phyloP scores from a whole-genome alignment of 53 echinoderm and acorn worm genomes.

The Hippasteria phrygiana region DNA sequence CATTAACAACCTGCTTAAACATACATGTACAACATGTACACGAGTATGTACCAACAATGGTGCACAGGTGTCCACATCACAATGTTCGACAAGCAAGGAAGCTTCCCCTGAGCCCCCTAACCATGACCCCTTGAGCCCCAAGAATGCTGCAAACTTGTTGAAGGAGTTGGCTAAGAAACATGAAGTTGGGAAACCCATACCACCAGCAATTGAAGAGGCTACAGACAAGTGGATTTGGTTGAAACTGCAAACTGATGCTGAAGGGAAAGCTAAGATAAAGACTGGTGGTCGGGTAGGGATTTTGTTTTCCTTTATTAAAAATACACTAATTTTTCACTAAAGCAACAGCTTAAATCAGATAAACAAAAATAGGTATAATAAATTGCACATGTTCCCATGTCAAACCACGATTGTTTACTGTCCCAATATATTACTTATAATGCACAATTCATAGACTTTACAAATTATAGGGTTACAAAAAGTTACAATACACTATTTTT shows the following conservation, averaged over 20 bases:
- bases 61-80: too few species aligned
- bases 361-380: neutral
- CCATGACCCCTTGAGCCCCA: neutral
- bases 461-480: too few species aligned
- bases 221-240: constrained; percentile 36
- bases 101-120: neutral
- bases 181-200: neutral
- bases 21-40: neutral
- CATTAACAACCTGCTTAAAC: neutral
- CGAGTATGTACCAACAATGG: too few species aligned
- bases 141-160: neutral
- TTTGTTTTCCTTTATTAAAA: too few species aligned
- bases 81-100: too few species aligned
- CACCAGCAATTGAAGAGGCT: constrained; percentile 2
- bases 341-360: neutral
- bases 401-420: too few species aligned
- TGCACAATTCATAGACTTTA: too few species aligned
- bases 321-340: neutral
- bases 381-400: too few species aligned
- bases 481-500: too few species aligned
- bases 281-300: constrained; percentile 23
- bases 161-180: neutral
- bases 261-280: neutral
- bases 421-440: too few species aligned
- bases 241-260: neutral